Evolutionary conservation across 2,888 invertebrate genomes (phyloP), one percentile per base, ranked within the genome.

Genomic region (Polia nebulosa): DNA sequence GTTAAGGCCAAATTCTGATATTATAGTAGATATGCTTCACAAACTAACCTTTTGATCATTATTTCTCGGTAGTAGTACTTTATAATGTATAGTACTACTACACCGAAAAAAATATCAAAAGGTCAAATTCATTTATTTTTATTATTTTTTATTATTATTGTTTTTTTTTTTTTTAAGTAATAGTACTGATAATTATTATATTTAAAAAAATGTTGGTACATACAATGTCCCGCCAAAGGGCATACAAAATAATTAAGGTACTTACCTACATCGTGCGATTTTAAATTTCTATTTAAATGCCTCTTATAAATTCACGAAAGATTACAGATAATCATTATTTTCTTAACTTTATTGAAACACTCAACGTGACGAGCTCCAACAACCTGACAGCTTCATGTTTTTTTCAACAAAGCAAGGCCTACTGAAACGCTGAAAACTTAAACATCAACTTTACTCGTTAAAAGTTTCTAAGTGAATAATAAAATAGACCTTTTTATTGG

Each of bases 401-500:
- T 83, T 78, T 76, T 66, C 61, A 72, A 83, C 72, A 77, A 85
- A 79, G 77, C 63, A 71, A 72, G 74, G 64, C 66, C 77, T 81
- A 76, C 74, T 83, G 79, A 80, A 85, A 85, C 74, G 59, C 76
- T 64, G 47, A 55, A 77, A 78, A 80, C 80, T 81, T 81, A 77
- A 85, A 79, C 83, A 78, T 77, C 62, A 85, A 87, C 78, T 87
- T 87, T 87, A 85, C 87, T 87, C 85, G 87, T 87, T 87, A 87
- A 86, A 87, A 86, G 76, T 87, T 87, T 58, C 45, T 78, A 77
- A 82, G 81, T 84, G 87, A 85, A 84, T 86, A 84, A 85, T 83
- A 81, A 79, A 86, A 79, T 75, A 77, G 76, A 76, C 77, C 74
- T 82, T 80, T 77, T 74, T 80, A 79, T 80, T 80, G 80, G 81